phyloP scores from a whole-genome alignment of 2,113 vertebrate species.

The Aspiorhynchus laticeps region DNA sequence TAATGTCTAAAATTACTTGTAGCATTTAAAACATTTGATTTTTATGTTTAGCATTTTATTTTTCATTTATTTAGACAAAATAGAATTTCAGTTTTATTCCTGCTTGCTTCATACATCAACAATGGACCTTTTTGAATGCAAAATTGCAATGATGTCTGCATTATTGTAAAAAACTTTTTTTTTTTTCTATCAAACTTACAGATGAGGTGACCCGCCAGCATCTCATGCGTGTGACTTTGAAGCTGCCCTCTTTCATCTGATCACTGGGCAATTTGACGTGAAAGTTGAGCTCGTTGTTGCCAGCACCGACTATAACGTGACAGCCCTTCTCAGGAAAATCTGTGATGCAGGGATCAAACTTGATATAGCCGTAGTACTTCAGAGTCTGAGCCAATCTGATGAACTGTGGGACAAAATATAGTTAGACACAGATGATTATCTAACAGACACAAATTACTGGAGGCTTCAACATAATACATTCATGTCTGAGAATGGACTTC shows the following conservation, averaged over 20 bases:
- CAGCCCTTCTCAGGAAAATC: conserved; percentile 98
- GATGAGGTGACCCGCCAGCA: conserved; percentile 98
- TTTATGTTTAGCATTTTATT: neutral
- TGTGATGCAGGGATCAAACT: conserved; percentile 94
- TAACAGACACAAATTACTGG: neutral
- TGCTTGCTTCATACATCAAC: neutral
- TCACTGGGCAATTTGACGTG: conserved; percentile 93
- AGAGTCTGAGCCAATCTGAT: conserved; percentile 94
- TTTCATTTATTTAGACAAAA: neutral
- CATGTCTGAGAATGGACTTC: neutral
- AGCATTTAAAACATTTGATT: too few relatives aligned
- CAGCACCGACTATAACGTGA: conserved; percentile 93
- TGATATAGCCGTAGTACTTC: conserved; percentile 95
- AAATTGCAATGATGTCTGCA: neutral
- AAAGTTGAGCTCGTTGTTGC: conserved; percentile 98
- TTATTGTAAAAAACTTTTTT: neutral
- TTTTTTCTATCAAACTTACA: conserved; percentile 77
- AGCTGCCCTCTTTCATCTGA: conserved; percentile 96
- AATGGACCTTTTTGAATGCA: neutral
- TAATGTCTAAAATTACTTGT: neutral
- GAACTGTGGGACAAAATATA: conserved; percentile 76
- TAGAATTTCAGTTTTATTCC: neutral
- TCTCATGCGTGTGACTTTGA: conserved; percentile 98
- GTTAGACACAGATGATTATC: neutral
- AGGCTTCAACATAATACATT: neutral